Evolutionary conservation across 2,113 vertebrate species (phyloP).

Genomic region (Seriola aureovittata): DNA sequence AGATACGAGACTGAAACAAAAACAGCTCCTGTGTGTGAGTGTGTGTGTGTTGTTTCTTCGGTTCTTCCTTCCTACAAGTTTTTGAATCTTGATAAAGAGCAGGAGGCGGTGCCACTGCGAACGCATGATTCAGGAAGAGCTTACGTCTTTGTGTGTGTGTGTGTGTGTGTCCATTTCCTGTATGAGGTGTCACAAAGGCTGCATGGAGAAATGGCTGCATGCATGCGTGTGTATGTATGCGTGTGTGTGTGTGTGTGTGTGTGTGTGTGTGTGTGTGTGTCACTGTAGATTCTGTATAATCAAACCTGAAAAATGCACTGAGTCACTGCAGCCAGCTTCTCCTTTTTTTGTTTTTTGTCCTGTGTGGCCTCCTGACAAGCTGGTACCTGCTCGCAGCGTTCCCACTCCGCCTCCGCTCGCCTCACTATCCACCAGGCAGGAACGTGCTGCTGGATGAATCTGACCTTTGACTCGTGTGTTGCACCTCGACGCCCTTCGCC

Average conservation of each 20-base stretch:
- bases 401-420: neutral
- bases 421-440: neutral
- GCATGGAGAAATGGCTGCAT: constrained; percentile 17
- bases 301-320: constrained; percentile 19
- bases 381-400: constrained; percentile 32
- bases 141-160: constrained; percentile 47
- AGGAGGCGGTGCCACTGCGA: constrained; percentile 40
- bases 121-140: constrained; percentile 67
- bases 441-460: neutral
- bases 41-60: neutral
- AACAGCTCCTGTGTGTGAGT: constrained; percentile 3
- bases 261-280: constrained; percentile 25
- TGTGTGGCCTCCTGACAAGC: constrained; percentile 11
- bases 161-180: constrained; percentile 69
- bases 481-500: neutral
- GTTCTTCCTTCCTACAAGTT: constrained; percentile 44
- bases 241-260: constrained; percentile 23
- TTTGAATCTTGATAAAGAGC: constrained; percentile 59
- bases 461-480: constrained; percentile 2
- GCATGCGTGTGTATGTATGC: neutral
- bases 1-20: constrained; percentile 13
- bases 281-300: constrained; percentile 25
- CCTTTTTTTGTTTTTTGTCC: no score
- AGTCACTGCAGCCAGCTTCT: constrained; percentile 36
- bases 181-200: constrained; percentile 52